Evolutionary conservation across 2,888 invertebrate genomes (phyloP).

Genomic region (Leptinotarsa haldemani): DNA sequence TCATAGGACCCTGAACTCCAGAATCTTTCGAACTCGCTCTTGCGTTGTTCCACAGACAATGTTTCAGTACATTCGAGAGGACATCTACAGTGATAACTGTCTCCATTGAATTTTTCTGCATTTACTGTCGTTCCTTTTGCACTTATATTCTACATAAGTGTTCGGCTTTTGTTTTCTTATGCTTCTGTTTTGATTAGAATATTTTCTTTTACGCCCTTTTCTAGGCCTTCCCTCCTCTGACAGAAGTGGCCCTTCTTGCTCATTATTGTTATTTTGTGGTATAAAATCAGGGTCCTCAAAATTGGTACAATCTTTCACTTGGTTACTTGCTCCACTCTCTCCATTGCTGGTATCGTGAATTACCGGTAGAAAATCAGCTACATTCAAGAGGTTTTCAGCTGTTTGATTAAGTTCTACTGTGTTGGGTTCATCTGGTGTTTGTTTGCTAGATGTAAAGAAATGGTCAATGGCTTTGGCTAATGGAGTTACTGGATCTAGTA

Average conservation of each 20-base stretch:
- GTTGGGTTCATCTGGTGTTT: background rate
- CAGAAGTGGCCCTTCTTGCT: background rate
- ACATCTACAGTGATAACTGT: slow-evolving; percentile 1
- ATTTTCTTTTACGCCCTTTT: background rate
- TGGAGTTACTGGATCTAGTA: slow-evolving; percentile 5
- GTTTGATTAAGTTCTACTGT: background rate
- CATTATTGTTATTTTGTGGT: slow-evolving; percentile 1
- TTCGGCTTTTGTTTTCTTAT: background rate
- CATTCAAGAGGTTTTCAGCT: background rate
- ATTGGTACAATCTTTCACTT: slow-evolving; percentile 4
- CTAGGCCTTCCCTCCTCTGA: background rate
- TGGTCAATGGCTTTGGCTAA: slow-evolving; percentile 5
- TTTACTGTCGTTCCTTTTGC: slow-evolving; percentile 12
- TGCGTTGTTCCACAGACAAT: slow-evolving; percentile 5
- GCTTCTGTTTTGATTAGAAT: slow-evolving; percentile 5
- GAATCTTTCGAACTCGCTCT: slow-evolving; percentile 1
- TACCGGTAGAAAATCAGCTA: slow-evolving; percentile 7
- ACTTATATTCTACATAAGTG: background rate
- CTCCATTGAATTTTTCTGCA: background rate
- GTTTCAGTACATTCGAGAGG: slow-evolving; percentile 4
- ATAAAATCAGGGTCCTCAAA: background rate
- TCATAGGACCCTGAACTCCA: slow-evolving; percentile 10
- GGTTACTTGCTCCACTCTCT: slow-evolving; percentile 5
- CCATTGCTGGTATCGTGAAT: background rate
- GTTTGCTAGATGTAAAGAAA: background rate